Base-by-base conservation (phyloP, 1,140 invertebrate genomes). In the Lordiphosa stackelbergi region DNA sequence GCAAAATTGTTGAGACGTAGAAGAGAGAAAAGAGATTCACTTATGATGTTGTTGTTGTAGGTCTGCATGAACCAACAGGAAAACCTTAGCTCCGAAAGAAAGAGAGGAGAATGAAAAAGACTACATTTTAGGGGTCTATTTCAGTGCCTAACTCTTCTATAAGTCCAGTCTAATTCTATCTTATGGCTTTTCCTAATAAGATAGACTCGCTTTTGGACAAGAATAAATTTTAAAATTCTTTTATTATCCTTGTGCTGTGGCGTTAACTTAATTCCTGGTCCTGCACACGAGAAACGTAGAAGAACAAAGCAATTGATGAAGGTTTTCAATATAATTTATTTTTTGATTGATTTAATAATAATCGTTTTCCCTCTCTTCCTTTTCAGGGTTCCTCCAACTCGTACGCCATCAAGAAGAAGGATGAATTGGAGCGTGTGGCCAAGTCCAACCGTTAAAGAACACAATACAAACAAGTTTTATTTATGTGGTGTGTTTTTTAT, bases 331-430 rank as follows among this genome's bases (percentile, higher is more conserved):
- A 24, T 5, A 24, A 24, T 24, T 24, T 24, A 1, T 24, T 24
- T 1, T 24, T 24, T 24, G 4, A 6, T 24, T 24, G 4, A 5
- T 5, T 22, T 22, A 4, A 22, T 24, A 5, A 5, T 24, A 24
- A 5, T 5, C 22, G 31, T 5, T 5, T 5, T 13, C 24, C n/a
- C 40, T 36, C 43, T 63, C 22, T 22, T 69, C 56, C 56, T 55
- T 87, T 81, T 22, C 85, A 94, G 93, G 98, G 98, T 66, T 99
- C 98, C 57, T 99, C 97, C 43, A 99, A 99, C 90, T 98, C 97
- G 38, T 99, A 99, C 88, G 98, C 98, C 64, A 99, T 99, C 89
- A 99, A 99, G 91, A 99, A 99, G 92, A 99, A 99, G 90, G 98
- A 99, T 89, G 98, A 99, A 91, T 92, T 99, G 88, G 98, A 99